These are phyloP conservation scores for Phrynocephalus vlangalii DNA, from an alignment of 2,797 vertebrate species.

Conservation along the genomic window DNA sequence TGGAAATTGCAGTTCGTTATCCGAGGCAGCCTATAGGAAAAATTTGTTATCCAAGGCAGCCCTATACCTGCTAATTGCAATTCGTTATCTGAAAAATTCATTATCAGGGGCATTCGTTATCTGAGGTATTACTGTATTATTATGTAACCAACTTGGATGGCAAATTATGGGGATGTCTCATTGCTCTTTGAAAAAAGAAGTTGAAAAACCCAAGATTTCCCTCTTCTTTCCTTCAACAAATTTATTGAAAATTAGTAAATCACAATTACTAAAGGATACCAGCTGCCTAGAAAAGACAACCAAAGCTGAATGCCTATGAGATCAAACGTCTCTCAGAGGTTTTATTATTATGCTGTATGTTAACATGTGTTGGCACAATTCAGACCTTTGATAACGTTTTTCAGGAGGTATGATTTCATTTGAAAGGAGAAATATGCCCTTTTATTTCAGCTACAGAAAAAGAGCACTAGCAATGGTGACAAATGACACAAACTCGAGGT, in stretches of 20 bases:
- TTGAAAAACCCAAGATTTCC: background rate
- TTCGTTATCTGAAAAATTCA: too few species aligned
- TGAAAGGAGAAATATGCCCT: background rate
- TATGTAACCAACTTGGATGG: background rate
- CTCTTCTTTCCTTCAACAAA: background rate
- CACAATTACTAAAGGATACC: background rate
- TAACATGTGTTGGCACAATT: background rate
- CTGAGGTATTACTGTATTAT: too few species aligned
- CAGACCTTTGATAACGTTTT: constrained; percentile 4
- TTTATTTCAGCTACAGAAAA: background rate
- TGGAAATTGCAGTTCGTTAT: too few species aligned
- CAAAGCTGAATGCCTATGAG: background rate
- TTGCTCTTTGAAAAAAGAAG: constrained; percentile 4
- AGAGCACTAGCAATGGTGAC: background rate
- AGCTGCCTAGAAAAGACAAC: background rate
- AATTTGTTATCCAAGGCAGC: too few species aligned
- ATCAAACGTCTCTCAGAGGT: background rate
- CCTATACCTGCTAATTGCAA: too few species aligned
- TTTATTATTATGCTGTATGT: constrained; percentile 2
- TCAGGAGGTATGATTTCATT: too few species aligned
- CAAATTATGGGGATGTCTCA: background rate
- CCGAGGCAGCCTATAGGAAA: too few species aligned
- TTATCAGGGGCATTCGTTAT: too few species aligned
- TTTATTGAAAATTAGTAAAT: background rate
- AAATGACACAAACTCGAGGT: background rate